Evolutionary conservation across 2,113 vertebrate genomes (phyloP).

Genomic region (Nothobranchius kuhntae): DNA sequence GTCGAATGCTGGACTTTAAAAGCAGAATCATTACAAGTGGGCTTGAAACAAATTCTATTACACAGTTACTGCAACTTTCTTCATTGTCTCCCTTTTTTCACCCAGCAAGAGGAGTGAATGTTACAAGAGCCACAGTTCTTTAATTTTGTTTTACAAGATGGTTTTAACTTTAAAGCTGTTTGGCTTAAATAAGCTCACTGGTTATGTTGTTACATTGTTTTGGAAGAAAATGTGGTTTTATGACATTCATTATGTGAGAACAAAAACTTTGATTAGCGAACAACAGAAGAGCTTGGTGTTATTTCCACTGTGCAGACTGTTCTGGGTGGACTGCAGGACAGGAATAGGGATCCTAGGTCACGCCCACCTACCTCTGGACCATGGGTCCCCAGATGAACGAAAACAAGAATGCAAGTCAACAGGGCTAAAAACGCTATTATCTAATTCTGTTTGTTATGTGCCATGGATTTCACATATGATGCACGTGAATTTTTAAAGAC

Average conservation of each 20-base stretch:
- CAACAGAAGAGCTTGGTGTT: neutral
- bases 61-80: neutral
- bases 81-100: neutral
- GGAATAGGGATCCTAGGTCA: too few relatives aligned
- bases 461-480: too few relatives aligned
- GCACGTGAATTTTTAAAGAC: too few relatives aligned
- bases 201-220: slow-evolving; percentile 48
- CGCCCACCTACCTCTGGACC: too few relatives aligned
- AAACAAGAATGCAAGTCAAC: too few relatives aligned
- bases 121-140: slow-evolving; percentile 35
- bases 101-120: slow-evolving; percentile 25
- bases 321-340: neutral
- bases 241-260: slow-evolving; percentile 32
- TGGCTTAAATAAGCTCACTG: slow-evolving; percentile 44
- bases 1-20: neutral
- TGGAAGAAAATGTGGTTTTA: slow-evolving; percentile 38
- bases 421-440: too few relatives aligned
- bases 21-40: neutral
- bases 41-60: neutral
- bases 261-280: slow-evolving; percentile 3
- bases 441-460: too few relatives aligned
- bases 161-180: slow-evolving; percentile 31
- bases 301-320: too few relatives aligned
- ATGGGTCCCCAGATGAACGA: too few relatives aligned
- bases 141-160: slow-evolving; percentile 48